These are phyloP conservation scores for Geothlypis trichas DNA, from an alignment of 2,113 vertebrate species.

Conservation along the genomic window DNA sequence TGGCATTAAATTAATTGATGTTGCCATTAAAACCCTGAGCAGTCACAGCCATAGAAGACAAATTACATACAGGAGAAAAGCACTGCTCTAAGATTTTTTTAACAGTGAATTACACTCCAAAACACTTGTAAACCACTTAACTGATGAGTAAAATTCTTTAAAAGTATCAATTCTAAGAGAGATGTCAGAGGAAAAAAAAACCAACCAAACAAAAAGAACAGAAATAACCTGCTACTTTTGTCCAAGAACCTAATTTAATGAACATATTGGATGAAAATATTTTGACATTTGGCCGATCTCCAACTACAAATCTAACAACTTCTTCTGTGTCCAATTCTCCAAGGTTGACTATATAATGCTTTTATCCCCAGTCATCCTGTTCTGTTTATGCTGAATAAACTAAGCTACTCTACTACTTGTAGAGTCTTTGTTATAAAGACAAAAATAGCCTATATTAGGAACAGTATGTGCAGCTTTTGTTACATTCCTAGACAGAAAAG, in stretches of 20 bases:
- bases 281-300: neutral
- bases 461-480: neutral
- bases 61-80: neutral
- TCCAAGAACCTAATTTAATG: neutral
- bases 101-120: neutral
- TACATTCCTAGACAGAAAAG: neutral
- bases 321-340: neutral
- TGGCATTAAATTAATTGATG: neutral
- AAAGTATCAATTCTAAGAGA: neutral
- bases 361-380: too few relatives aligned
- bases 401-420: neutral
- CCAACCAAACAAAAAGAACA: neutral
- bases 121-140: neutral
- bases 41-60: neutral
- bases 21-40: neutral
- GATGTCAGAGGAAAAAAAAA: too few relatives aligned
- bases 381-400: too few relatives aligned
- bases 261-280: neutral
- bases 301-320: neutral
- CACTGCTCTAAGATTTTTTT: neutral
- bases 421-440: neutral
- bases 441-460: neutral
- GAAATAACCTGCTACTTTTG: neutral
- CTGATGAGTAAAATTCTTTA: neutral
- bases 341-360: too few relatives aligned